phyloP scores from a whole-genome alignment of 2,888 invertebrate species.

The Acronicta aceris region DNA sequence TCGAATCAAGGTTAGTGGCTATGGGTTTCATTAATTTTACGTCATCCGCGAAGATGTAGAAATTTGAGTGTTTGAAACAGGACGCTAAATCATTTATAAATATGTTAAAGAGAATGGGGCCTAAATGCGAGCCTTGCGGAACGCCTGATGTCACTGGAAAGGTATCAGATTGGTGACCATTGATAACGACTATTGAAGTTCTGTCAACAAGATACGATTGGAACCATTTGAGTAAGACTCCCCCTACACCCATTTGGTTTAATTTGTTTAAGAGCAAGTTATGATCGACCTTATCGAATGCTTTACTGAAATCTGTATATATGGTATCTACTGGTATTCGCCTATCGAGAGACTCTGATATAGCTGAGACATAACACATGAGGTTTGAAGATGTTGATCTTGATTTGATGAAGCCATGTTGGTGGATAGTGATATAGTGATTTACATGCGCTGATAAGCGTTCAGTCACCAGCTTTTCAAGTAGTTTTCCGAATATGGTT shows the following conservation, averaged over 20 bases:
- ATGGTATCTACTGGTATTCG: slow-evolving; percentile 3
- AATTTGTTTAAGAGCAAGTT: slow-evolving; percentile 10
- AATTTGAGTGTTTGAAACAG: neutral
- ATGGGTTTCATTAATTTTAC: slow-evolving; percentile 1
- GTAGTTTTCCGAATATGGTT: neutral
- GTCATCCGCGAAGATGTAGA: slow-evolving; percentile 1
- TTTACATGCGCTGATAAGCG: neutral
- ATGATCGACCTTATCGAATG: slow-evolving; percentile 19
- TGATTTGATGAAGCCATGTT: slow-evolving; percentile 1
- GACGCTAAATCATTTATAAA: neutral
- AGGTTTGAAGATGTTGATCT: slow-evolving; percentile 1
- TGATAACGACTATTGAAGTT: neutral
- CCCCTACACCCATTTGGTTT: neutral
- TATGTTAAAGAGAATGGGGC: neutral
- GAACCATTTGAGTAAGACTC: neutral
- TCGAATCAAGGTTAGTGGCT: neutral
- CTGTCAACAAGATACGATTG: neutral
- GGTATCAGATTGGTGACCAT: neutral
- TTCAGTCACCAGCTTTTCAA: neutral
- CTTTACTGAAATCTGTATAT: slow-evolving; percentile 31
- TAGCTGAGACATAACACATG: neutral
- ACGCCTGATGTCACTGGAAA: slow-evolving; percentile 1
- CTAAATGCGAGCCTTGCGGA: neutral
- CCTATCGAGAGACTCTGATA: slow-evolving; percentile 1
- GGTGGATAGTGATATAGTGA: neutral